A percentile compares a stretch with the other conserved stretches of the same genome.
phyloP scores from a whole-genome alignment of 2,113 vertebrate genomes.

The Cebidichthys violaceus region DNA sequence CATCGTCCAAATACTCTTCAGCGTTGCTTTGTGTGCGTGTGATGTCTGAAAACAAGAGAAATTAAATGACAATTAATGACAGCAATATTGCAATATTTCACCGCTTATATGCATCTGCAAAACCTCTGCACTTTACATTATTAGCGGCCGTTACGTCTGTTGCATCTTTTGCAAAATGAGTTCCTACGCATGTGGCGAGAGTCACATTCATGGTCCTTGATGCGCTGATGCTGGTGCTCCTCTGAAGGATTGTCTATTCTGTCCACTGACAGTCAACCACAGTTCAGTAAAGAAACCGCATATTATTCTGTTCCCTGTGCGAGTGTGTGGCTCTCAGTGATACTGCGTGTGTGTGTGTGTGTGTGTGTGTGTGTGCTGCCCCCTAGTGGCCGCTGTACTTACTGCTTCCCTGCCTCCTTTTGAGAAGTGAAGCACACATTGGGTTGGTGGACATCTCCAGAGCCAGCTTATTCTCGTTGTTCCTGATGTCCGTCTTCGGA shows the following conservation, averaged over 20 bases:
- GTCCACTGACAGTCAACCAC: not conserved
- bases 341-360: not conserved
- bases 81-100: not conserved
- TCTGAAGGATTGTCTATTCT: not conserved
- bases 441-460: constrained; percentile 97
- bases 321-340: not conserved
- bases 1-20: constrained; percentile 97
- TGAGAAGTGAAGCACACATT: constrained; percentile 92
- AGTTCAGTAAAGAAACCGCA: not conserved
- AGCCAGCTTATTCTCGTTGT: constrained; percentile 97
- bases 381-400: constrained; percentile 61
- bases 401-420: constrained; percentile 87
- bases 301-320: not conserved
- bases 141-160: not conserved
- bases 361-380: constrained; percentile 8
- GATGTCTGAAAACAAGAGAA: constrained; percentile 78
- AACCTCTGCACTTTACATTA: not conserved
- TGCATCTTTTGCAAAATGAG: not conserved
- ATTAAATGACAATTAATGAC: not conserved
- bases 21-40: constrained; percentile 91
- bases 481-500: constrained; percentile 91
- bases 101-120: not conserved
- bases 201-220: not conserved
- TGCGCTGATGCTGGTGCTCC: not conserved
- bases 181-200: not conserved